Percentiles rank a stretch among this genome's conserved stretches.
Conservation (phyloP, 2,888 invertebrate species). For the Melinopterus prodromus region DNA sequence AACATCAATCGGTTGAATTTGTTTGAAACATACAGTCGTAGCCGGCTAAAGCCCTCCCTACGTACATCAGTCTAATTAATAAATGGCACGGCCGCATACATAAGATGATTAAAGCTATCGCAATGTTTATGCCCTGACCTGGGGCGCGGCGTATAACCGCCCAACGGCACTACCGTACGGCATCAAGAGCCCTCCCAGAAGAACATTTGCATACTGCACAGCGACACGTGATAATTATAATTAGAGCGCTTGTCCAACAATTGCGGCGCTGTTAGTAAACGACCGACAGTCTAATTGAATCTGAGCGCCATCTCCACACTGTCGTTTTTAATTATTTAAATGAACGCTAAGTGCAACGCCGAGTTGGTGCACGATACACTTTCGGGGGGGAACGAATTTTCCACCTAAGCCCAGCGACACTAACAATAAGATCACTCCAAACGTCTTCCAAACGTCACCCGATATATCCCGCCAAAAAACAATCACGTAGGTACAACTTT, state of each 20-base stretch:
- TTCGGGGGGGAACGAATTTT: not conserved
- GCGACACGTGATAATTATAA: conserved; percentile 46
- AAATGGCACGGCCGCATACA: conserved; percentile 56
- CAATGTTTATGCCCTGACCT: conserved; percentile 40
- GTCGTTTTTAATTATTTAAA: conserved; percentile 43
- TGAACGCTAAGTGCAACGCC: conserved; percentile 37
- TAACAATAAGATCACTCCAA: not conserved
- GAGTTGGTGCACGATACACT: not conserved
- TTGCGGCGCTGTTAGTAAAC: conserved; percentile 38
- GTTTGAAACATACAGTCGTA: conserved; percentile 48
- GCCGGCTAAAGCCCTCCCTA: conserved; percentile 39
- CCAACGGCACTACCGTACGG: conserved; percentile 37
- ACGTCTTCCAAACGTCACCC: not conserved
- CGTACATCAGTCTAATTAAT: conserved; percentile 60
- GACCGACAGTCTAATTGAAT: conserved; percentile 39
- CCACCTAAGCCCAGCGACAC: not conserved
- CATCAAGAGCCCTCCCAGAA: conserved; percentile 26
- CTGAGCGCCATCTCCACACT: conserved; percentile 38
- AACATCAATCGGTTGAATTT: conserved; percentile 51
- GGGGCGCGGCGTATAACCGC: conserved; percentile 42
- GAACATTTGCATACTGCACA: conserved; percentile 45
- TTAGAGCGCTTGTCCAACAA: conserved; percentile 44
- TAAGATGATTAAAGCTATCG: conserved; percentile 54
- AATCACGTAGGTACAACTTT: not conserved
- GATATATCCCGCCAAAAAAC: not conserved